Conservation (phyloP, 2,113 vertebrate genomes). For the Talpa occidentalis region DNA sequence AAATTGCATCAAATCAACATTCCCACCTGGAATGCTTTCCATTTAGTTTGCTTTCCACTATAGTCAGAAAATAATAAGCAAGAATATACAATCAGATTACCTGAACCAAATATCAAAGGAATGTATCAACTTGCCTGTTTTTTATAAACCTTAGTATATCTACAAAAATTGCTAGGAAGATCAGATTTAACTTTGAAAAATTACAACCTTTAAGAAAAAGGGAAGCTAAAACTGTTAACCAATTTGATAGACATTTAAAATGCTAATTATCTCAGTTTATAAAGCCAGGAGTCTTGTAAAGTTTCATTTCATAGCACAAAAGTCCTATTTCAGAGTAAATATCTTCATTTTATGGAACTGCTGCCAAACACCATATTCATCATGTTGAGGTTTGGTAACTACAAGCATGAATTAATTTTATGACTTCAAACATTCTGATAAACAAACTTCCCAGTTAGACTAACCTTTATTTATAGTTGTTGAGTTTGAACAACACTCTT, state of each 20-base stretch:
- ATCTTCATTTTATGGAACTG: neutral
- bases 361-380: neutral
- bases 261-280: neutral
- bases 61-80: conserved; percentile 30
- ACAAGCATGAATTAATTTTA: neutral
- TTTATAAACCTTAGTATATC: conserved; percentile 48
- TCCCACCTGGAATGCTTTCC: neutral
- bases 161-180: conserved; percentile 4
- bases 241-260: neutral
- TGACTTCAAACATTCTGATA: neutral
- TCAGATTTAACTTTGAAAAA: conserved; percentile 39
- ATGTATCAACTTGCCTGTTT: conserved; percentile 47
- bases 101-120: neutral
- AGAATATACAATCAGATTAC: neutral
- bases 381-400: neutral
- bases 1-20: neutral
- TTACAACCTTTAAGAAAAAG: conserved; percentile 30
- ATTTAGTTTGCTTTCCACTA: neutral
- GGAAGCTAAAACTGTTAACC: conserved; percentile 17
- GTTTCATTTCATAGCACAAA: neutral
- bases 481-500: neutral
- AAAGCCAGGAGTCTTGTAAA: neutral
- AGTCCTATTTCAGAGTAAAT: conserved; percentile 14
- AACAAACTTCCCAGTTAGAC: neutral
- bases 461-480: neutral